Evolutionary conservation across 2,888 invertebrate genomes (phyloP).

Genomic region (Eupithecia insigniata): DNA sequence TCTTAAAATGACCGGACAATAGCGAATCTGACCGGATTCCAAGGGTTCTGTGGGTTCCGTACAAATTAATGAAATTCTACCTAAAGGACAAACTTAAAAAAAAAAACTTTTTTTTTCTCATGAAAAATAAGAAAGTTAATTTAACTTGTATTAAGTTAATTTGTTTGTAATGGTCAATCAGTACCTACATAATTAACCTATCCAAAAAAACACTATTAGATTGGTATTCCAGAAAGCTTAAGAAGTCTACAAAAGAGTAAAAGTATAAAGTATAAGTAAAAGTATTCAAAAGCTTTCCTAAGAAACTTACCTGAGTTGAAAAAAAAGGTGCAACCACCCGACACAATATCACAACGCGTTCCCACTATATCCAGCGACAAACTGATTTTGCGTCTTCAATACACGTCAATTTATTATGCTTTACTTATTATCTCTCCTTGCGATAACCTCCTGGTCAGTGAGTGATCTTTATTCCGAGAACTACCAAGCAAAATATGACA

Average conservation of each 20-base stretch:
- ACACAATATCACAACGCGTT: constrained; percentile 47
- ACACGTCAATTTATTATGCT: constrained; percentile 73
- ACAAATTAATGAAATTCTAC: neutral
- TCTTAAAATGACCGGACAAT: neutral
- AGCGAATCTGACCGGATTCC: neutral
- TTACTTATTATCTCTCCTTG: constrained; percentile 64
- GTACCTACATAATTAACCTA: neutral
- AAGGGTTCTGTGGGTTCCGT: neutral
- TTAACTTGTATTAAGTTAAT: neutral
- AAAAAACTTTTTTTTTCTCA: neutral
- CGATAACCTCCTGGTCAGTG: constrained; percentile 74
- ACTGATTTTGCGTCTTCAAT: constrained; percentile 66
- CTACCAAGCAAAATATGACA: constrained; percentile 62
- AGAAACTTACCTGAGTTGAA: constrained; percentile 45
- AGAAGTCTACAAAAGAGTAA: neutral
- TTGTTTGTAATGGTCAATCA: neutral
- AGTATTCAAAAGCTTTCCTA: neutral
- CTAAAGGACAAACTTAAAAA: neutral
- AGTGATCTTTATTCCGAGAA: constrained; percentile 76
- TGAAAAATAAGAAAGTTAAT: neutral
- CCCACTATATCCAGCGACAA: constrained; percentile 43
- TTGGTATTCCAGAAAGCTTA: neutral
- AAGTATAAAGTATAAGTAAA: too few relatives aligned
- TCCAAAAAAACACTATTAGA: neutral
- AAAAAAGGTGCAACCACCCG: constrained; percentile 34